Conservation (phyloP, 2,888 invertebrate genomes). For the Drosophila greeni region DNA sequence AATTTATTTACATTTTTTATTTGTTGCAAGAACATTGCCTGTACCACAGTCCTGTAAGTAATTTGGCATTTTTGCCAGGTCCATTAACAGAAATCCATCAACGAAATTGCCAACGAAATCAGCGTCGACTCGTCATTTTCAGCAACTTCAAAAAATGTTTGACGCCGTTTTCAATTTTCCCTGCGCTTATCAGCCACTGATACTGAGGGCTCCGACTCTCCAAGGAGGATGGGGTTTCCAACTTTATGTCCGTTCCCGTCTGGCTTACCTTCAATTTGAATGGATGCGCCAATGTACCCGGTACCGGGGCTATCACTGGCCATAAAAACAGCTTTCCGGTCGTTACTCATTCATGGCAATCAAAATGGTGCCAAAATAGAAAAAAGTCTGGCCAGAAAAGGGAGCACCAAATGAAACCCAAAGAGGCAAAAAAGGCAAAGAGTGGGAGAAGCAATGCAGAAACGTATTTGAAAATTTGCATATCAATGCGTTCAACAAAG, state of each 20-base stretch:
- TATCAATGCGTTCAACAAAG: constrained; percentile 63
- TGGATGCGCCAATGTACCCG: constrained; percentile 45
- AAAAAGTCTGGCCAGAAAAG: constrained; percentile 52
- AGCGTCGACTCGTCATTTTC: constrained; percentile 67
- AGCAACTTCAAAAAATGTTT: constrained; percentile 59
- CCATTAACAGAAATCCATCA: constrained; percentile 77
- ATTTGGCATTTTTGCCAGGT: constrained; percentile 53
- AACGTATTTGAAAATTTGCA: constrained; percentile 70
- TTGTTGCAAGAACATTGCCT: constrained; percentile 32
- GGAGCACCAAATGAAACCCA: constrained; percentile 15
- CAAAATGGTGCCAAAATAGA: constrained; percentile 72
- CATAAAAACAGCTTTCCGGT: constrained; percentile 77
- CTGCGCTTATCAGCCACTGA: constrained; percentile 58
- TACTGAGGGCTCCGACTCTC: constrained; percentile 12
- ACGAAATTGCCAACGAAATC: constrained; percentile 73
- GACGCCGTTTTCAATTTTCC: constrained; percentile 71
- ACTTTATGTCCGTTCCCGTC: constrained; percentile 38
- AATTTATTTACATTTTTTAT: constrained; percentile 65
- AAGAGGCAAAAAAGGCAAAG: constrained; percentile 26
- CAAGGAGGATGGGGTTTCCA: neutral
- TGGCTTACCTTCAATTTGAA: constrained; percentile 40
- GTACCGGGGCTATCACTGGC: constrained; percentile 67
- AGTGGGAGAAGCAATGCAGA: constrained; percentile 26
- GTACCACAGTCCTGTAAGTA: constrained; percentile 29
- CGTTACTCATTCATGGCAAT: constrained; percentile 77